Conservation (phyloP, 2,113 vertebrate genomes). For the Rhipidura dahli region DNA sequence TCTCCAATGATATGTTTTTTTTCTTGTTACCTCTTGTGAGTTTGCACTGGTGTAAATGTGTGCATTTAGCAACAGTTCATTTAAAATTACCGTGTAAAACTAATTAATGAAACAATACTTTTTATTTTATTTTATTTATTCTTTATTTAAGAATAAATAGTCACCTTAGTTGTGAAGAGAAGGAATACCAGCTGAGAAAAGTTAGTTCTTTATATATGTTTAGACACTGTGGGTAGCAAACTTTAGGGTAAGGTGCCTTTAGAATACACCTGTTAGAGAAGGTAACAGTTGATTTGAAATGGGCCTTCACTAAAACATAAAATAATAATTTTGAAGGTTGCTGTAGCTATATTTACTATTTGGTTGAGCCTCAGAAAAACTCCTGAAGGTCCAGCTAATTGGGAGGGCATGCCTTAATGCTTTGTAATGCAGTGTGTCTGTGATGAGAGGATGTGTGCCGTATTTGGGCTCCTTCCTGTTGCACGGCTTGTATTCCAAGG, state of each 20-base stretch:
- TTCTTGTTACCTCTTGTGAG: neutral
- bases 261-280: neutral
- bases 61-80: neutral
- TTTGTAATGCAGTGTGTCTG: neutral
- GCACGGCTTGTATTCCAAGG: neutral
- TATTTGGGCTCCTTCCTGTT: neutral
- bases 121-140: too few relatives aligned
- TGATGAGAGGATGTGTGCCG: accelerated
- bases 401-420: neutral
- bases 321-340: neutral
- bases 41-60: neutral
- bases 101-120: neutral
- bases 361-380: neutral
- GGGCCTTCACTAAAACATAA: neutral
- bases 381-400: neutral
- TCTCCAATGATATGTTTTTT: neutral
- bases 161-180: neutral
- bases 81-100: neutral
- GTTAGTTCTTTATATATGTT: neutral
- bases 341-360: neutral
- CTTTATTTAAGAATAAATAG: neutral
- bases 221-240: neutral
- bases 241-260: neutral
- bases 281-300: neutral
- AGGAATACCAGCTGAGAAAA: neutral